A percentile compares a stretch with the other conserved stretches of the same genome.
These are phyloP conservation scores for Cantharis nigra DNA, from an alignment of 2,888 invertebrate genomes.

Conservation along the genomic window DNA sequence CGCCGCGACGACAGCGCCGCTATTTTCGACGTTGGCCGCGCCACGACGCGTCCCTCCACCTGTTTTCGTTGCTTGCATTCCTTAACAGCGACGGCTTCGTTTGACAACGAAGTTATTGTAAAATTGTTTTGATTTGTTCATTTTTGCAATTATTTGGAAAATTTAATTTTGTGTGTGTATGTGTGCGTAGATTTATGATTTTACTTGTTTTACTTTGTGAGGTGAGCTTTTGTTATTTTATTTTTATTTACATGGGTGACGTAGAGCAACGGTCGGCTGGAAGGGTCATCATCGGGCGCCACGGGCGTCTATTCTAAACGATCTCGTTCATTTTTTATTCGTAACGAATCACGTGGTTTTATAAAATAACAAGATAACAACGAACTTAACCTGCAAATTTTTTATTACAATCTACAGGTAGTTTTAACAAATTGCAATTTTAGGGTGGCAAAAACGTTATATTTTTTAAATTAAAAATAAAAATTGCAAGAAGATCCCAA, in stretches of 20 bases:
- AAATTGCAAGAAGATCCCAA: not conserved
- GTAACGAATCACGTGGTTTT: constrained; percentile 17
- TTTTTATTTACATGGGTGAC: constrained; percentile 31
- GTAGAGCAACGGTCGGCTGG: constrained; percentile 18
- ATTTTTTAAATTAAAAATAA: not conserved
- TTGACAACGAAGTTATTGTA: constrained; percentile 20
- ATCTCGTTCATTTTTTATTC: constrained; percentile 4
- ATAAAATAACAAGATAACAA: not conserved
- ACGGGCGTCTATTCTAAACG: constrained; percentile 38
- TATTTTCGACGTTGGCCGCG: constrained; percentile 57
- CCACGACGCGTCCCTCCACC: constrained; percentile 56
- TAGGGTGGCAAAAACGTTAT: not conserved
- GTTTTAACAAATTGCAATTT: not conserved
- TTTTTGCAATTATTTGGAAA: constrained; percentile 19
- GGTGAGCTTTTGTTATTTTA: constrained; percentile 44
- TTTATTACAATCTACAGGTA: not conserved
- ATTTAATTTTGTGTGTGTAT: constrained; percentile 35
- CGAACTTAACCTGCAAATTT: constrained; percentile 10
- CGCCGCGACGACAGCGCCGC: constrained; percentile 57
- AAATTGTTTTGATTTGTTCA: constrained; percentile 13
- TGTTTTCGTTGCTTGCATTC: constrained; percentile 47
- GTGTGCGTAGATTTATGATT: constrained; percentile 34
- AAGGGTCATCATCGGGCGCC: constrained; percentile 46
- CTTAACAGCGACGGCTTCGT: constrained; percentile 41
- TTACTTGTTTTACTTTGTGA: constrained; percentile 40